Base-by-base conservation (phyloP, 2,797 vertebrate species). In the Manis pentadactyla region DNA sequence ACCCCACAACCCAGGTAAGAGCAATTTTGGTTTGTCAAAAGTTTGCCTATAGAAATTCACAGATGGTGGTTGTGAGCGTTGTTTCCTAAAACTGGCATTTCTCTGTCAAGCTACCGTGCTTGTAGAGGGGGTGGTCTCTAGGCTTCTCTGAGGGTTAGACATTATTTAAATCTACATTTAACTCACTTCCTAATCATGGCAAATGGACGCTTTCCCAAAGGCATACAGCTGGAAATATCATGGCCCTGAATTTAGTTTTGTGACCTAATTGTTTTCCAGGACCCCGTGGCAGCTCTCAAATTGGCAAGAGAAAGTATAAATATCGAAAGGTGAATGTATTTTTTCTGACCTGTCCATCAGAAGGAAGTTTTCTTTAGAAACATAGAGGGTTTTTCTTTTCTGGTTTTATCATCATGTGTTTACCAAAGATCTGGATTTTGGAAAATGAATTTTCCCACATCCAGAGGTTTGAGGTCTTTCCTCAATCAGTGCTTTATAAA, bases 111-210 rank as follows among this genome's bases (percentile, higher is more conserved):
- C 18, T 68, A 31, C 34, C 61, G 23, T 27, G 78, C 34, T 6
- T 29, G 23, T 31, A 25, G 27, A 57, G 29, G 8, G 10, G 21
- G 13, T 5, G 21, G 5, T 78, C 74, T 31, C 39, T 8, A 31
- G 84, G 29, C 84, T 39, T 25, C 81, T 93, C 11, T 8, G 49
- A 39, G 64, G 25, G 49, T 18, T 14, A 25, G 42, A 55, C 31
- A 23, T 53, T 61, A 71, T 71, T 59, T 64, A 51, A 83, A 23
- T 66, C 69, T 93, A 51, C 59, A 87, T n/a, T 73, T 78, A 84
- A 29, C 29, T 73, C 11, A 21, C 59, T 78, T 84, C 84, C 55
- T 87, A 53, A 95, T 46, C 77, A 71, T 49, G 42, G 39, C 27
- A 17, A 64, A 42, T 21, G 68, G 53, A 53, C 17, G 46, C 14